Percentiles rank a stretch among this genome's conserved stretches.
Evolutionary conservation across 2,113 vertebrate genomes (phyloP).

Genomic region (Leptocoma aspasia): DNA sequence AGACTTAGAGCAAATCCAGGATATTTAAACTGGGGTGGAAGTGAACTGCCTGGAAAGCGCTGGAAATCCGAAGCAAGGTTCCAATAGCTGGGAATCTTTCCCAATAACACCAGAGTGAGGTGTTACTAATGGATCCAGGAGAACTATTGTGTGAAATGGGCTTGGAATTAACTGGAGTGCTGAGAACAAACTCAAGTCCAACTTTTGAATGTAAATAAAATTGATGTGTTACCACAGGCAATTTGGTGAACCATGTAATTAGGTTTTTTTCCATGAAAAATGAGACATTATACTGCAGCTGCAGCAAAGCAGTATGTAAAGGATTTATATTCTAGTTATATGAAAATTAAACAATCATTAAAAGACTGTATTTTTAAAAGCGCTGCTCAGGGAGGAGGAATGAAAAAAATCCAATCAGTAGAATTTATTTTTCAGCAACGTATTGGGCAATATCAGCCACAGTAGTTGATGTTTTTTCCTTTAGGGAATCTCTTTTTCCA

Average conservation of each 20-base stretch:
- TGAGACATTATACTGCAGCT: conserved; percentile 58
- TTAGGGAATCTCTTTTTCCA: conserved; percentile 11
- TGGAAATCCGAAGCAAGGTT: neutral
- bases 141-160: conserved; percentile 29
- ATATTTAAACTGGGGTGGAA: neutral
- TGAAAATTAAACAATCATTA: conserved; percentile 72
- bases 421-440: neutral
- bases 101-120: neutral
- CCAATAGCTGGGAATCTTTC: neutral
- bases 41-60: neutral
- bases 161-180: conserved; percentile 43
- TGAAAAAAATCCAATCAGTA: conserved; percentile 45
- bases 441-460: conserved; percentile 37
- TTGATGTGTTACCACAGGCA: conserved; percentile 68
- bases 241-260: conserved; percentile 70
- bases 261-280: conserved; percentile 68
- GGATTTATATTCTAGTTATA: conserved; percentile 56
- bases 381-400: neutral
- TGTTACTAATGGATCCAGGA: neutral
- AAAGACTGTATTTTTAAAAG: conserved; percentile 64
- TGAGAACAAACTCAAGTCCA: conserved; percentile 54
- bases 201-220: conserved; percentile 76
- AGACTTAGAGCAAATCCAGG: neutral
- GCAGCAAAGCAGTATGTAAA: conserved; percentile 53
- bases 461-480: conserved; percentile 29